Evolutionary conservation across 2,888 invertebrate genomes (phyloP), one percentile per base, ranked within the genome.

Genomic region (Agriopis marginaria): DNA sequence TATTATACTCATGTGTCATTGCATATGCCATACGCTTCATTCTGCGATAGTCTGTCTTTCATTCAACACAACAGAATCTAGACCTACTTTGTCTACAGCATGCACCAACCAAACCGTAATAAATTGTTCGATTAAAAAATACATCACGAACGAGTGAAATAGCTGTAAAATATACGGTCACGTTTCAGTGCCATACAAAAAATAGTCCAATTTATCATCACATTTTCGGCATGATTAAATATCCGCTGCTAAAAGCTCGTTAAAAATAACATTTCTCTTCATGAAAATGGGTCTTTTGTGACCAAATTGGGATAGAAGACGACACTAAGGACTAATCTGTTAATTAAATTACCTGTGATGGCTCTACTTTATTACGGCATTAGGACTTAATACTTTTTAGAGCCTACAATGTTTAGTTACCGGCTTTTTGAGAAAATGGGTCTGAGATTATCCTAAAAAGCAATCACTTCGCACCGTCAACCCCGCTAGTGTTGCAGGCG

Each of bases 181-280:
- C 51, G 62, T 63, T 70, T 61, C 63, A 42, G n/a, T 39, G 14
- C 9, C 45, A 23, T 14, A 44, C 17, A 54, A 58, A 47, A 47
- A 59, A 59, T 59, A 32, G 54, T 32, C 51, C 58, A 51, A 59
- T 63, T 65, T 58, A 58, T 62, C 49, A 59, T 55, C 42, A 60
- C 32, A 56, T 65, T 65, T 60, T 62, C n/a, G 51, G 39, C 56
- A 61, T 50, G 55, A 65, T 55, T 65, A 69, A 69, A 64, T 61
- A 64, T 64, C 51, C 61, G 56, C 51, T 56, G 56, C 64, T 64
- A 66, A 70, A 70, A 51, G 66, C 55, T 67, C 66, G 67, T 67
- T 71, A 71, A 64, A 56, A 64, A 56, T 56, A 67, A 55, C 63
- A 61, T 71, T 71, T 63, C 44, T 71, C 70, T 71, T 61, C 67